Evolutionary conservation across 2,797 vertebrate species (phyloP).

Genomic region (Cuniculus paca): DNA sequence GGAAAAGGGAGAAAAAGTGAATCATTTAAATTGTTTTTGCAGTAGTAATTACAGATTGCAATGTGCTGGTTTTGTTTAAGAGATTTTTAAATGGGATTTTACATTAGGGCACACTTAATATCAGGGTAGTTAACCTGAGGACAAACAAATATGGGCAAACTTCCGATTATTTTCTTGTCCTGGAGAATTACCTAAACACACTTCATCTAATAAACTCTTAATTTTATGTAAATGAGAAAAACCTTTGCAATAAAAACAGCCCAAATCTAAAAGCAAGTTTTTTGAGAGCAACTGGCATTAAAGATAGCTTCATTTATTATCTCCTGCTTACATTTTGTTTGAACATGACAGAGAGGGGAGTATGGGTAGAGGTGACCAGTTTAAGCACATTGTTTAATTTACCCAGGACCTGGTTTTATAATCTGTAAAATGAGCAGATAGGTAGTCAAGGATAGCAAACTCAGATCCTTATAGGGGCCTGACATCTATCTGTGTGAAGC

Average conservation of each 20-base stretch:
- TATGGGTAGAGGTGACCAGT: neutral
- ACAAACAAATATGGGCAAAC: constrained; percentile 69
- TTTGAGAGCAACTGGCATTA: constrained; percentile 3
- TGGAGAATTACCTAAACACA: constrained; percentile 49
- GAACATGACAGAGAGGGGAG: neutral
- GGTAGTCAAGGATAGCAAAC: neutral
- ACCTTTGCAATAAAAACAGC: constrained; percentile 13
- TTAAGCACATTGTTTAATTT: neutral
- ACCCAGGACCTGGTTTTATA: neutral
- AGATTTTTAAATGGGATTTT: constrained; percentile 55
- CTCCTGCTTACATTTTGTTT: neutral
- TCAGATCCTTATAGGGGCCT: neutral
- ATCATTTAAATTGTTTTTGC: constrained; percentile 44
- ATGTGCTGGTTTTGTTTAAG: constrained; percentile 22
- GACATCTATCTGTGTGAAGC: neutral
- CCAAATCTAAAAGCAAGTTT: constrained; percentile 61
- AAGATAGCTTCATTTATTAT: neutral
- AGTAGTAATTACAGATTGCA: constrained; percentile 49
- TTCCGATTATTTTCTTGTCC: constrained; percentile 28
- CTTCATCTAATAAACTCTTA: constrained; percentile 53
- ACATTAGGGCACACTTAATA: constrained; percentile 66
- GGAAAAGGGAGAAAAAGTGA: neutral
- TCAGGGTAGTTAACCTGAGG: neutral
- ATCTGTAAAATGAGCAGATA: neutral
- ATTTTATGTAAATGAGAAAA: constrained; percentile 67